Evolutionary conservation across 2,888 invertebrate genomes (phyloP).

Genomic region (Andrena trimmerana): DNA sequence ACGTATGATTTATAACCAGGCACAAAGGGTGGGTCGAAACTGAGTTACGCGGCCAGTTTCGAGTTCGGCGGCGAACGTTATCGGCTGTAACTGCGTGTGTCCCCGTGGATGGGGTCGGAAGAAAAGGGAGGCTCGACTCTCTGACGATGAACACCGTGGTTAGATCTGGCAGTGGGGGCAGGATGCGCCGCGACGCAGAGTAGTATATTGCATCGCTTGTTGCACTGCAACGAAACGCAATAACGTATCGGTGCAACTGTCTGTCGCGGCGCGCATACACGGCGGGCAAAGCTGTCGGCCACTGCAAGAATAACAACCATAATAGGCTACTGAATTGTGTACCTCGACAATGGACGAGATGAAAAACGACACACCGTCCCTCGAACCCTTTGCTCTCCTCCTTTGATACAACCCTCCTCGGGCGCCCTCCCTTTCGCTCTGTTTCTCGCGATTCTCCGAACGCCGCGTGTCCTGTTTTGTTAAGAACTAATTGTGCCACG

Average conservation of each 20-base stretch:
- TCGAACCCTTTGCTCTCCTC: neutral
- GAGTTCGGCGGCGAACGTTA: constrained; percentile 36
- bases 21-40: constrained; percentile 22
- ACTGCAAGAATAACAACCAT: constrained; percentile 75
- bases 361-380: constrained; percentile 67
- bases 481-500: too few relatives aligned
- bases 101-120: neutral
- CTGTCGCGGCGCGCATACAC: constrained; percentile 66
- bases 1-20: constrained; percentile 31
- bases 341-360: constrained; percentile 71
- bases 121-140: constrained; percentile 10
- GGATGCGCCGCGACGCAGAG: constrained; percentile 39
- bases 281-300: constrained; percentile 68
- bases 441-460: neutral
- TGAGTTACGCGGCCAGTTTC: constrained; percentile 39
- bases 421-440: neutral
- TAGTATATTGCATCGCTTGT: constrained; percentile 72
- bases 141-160: constrained; percentile 38
- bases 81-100: constrained; percentile 29
- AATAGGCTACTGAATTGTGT: constrained; percentile 73
- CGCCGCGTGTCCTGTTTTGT: neutral
- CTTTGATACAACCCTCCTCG: neutral
- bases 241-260: constrained; percentile 72
- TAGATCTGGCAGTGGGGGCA: constrained; percentile 45
- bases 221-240: constrained; percentile 72